Conservation (phyloP, 2,113 vertebrate species). For the Pterocles gutturalis region DNA sequence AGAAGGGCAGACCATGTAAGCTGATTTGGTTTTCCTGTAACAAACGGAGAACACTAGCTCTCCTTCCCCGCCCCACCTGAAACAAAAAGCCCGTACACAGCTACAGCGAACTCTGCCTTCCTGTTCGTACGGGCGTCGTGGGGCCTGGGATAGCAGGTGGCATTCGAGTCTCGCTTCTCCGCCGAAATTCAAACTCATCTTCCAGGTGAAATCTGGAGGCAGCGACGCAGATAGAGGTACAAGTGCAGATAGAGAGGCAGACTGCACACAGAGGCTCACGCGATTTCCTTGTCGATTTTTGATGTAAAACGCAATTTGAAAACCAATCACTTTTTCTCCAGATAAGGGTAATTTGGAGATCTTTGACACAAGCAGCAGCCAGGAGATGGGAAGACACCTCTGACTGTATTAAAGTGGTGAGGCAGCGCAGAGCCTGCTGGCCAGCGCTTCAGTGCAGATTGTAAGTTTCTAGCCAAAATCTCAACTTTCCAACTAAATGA, state of each 20-base stretch:
- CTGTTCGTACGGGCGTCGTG: not conserved
- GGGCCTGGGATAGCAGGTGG: not conserved
- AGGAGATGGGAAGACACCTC: not conserved
- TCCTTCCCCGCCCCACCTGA: not conserved
- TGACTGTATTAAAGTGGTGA: not conserved
- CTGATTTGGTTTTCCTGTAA: not conserved
- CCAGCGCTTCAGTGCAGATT: not conserved
- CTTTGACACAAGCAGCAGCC: not conserved
- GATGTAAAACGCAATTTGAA: not conserved
- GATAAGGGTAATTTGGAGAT: not conserved
- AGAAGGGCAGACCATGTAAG: constrained; percentile 5
- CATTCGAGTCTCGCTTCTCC: not conserved
- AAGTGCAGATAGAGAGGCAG: fast-evolving
- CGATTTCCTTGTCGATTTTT: fast-evolving
- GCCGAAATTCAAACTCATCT: not conserved
- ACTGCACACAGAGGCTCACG: not conserved
- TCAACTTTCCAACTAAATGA: not conserved
- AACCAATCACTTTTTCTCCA: not conserved
- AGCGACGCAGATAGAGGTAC: not conserved
- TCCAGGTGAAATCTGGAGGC: not conserved
- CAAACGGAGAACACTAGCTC: not conserved
- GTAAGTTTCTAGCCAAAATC: not conserved
- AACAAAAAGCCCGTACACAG: constrained; percentile 13
- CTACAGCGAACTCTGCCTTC: constrained; percentile 4
- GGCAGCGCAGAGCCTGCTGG: not conserved